phyloP scores from a whole-genome alignment of 2,113 vertebrate genomes.

The Malurus elegans region DNA sequence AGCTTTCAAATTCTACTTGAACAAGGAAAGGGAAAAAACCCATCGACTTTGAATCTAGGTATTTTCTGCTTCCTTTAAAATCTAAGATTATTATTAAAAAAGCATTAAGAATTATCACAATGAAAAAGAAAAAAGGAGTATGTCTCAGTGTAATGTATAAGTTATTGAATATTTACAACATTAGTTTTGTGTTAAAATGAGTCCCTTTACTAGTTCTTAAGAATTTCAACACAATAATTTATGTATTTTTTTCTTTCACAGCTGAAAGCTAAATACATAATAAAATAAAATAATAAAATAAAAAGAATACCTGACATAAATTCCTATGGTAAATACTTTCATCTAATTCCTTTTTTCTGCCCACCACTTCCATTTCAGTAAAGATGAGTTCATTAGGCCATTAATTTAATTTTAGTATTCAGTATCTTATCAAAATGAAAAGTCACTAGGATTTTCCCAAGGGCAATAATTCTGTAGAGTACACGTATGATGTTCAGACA shows the following conservation, averaged over 20 bases:
- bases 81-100: background rate
- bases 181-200: background rate
- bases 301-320: background rate
- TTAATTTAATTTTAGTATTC: background rate
- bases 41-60: background rate
- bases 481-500: background rate
- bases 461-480: background rate
- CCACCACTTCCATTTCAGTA: background rate
- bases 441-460: background rate
- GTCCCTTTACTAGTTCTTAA: background rate
- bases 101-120: background rate
- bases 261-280: background rate
- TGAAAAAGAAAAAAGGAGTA: background rate
- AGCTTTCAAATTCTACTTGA: background rate
- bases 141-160: background rate
- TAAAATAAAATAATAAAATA: background rate
- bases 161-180: background rate
- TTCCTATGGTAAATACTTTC: background rate
- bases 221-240: background rate
- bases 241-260: background rate
- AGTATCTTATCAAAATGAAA: background rate
- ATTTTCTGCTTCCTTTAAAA: background rate
- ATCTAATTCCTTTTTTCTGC: background rate
- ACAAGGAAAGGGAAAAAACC: background rate
- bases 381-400: background rate